A percentile compares a stretch with the other conserved stretches of the same genome.
phyloP scores from a whole-genome alignment of 2,888 invertebrate species.

The Ornithoptera alexandrae region DNA sequence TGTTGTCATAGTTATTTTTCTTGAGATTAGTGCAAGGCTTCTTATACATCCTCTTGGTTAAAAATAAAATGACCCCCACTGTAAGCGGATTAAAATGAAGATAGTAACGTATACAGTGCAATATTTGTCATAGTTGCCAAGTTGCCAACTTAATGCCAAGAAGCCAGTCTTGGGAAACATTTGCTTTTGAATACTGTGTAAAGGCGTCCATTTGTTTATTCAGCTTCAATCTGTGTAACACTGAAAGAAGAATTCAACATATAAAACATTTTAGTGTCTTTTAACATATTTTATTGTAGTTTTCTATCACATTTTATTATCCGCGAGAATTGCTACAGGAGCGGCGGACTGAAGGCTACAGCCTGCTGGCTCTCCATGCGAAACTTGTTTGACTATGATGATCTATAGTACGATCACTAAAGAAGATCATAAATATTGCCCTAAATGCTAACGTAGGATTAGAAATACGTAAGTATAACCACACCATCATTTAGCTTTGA shows the following conservation, averaged over 20 bases:
- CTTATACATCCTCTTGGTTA: slow-evolving; percentile 7
- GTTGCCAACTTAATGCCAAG: slow-evolving; percentile 4
- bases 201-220: slow-evolving; percentile 49
- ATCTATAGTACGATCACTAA: too few species aligned
- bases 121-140: slow-evolving; percentile 28
- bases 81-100: slow-evolving; percentile 21
- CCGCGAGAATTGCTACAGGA: too few species aligned
- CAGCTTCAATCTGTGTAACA: slow-evolving; percentile 42
- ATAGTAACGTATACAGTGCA: slow-evolving; percentile 13
- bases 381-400: too few species aligned
- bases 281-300: too few species aligned
- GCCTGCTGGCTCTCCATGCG: too few species aligned
- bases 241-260: slow-evolving; percentile 40
- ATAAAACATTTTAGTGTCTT: too few species aligned
- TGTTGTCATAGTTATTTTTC: neutral
- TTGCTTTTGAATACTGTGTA: slow-evolving; percentile 49
- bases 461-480: too few species aligned
- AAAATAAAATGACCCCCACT: slow-evolving; percentile 19
- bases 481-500: too few species aligned
- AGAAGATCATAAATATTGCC: too few species aligned
- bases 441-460: too few species aligned
- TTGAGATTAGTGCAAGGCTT: slow-evolving; percentile 22
- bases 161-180: slow-evolving; percentile 27
- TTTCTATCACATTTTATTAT: too few species aligned
- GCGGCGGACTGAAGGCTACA: too few species aligned